Percentiles rank a stretch among this genome's conserved stretches.
phyloP scores from a whole-genome alignment of 2,888 invertebrate genomes.

The Campoplex nolae region DNA sequence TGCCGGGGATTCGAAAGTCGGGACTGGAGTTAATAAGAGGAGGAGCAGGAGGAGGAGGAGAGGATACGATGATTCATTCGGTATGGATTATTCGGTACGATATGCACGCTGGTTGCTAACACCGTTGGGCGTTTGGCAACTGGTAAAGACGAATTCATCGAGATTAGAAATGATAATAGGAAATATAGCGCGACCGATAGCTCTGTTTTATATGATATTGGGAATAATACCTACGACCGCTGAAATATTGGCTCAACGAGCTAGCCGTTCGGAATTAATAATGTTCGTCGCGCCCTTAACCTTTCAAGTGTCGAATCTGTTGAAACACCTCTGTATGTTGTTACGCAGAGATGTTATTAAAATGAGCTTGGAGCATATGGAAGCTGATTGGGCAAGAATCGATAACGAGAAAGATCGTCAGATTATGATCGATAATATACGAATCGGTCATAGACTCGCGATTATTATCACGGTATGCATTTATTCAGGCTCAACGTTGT shows the following conservation, averaged over 20 bases:
- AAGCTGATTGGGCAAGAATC: constrained; percentile 68
- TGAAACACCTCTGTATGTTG: constrained; percentile 50
- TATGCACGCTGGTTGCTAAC: constrained; percentile 50
- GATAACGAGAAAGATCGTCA: constrained; percentile 63
- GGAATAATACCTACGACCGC: constrained; percentile 22
- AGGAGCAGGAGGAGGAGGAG: too few relatives aligned
- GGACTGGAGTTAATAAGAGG: neutral
- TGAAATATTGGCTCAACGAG: constrained; percentile 35
- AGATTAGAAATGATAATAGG: constrained; percentile 23
- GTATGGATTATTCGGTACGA: constrained; percentile 37
- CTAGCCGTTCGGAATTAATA: constrained; percentile 18
- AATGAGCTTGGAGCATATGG: constrained; percentile 59
- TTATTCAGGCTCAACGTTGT: constrained; percentile 71
- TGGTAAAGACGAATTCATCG: constrained; percentile 46
- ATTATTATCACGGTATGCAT: constrained; percentile 69
- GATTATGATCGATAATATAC: constrained; percentile 68
- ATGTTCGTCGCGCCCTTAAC: constrained; percentile 53
- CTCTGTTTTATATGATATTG: constrained; percentile 11
- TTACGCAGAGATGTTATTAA: constrained; percentile 35
- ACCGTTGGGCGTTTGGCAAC: constrained; percentile 59
- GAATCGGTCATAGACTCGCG: constrained; percentile 66
- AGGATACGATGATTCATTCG: constrained; percentile 18
- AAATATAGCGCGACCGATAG: constrained; percentile 28
- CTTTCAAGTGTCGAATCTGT: constrained; percentile 31
- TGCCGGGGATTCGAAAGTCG: neutral